These are phyloP conservation scores for Glaucomys volans DNA, from an alignment of 2,113 vertebrate species.

Conservation along the genomic window DNA sequence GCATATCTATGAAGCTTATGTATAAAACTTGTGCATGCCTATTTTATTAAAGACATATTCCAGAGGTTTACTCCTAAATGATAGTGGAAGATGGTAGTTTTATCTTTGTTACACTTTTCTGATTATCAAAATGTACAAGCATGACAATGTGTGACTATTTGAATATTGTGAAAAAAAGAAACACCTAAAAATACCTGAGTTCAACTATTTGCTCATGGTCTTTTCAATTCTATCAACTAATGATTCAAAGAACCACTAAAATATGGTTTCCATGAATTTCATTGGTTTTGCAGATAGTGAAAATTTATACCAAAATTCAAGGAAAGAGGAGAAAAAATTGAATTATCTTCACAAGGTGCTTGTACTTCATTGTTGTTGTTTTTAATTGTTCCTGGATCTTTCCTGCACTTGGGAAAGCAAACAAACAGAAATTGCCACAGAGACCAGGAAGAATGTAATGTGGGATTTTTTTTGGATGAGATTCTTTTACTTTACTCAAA, in stretches of 20 bases:
- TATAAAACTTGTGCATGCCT: neutral
- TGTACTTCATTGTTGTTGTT: neutral
- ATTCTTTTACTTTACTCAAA: neutral
- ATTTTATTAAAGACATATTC: neutral
- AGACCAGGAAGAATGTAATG: neutral
- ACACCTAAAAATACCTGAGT: neutral
- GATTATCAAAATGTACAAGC: neutral
- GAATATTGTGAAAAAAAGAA: neutral
- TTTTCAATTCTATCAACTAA: neutral
- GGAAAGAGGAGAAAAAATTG: neutral
- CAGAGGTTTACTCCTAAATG: neutral
- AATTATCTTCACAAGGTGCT: neutral
- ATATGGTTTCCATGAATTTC: neutral
- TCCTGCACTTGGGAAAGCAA: neutral
- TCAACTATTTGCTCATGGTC: neutral
- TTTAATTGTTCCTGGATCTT: constrained; percentile 13
- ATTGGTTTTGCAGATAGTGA: neutral
- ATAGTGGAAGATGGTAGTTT: neutral
- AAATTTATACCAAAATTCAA: neutral
- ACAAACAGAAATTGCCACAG: neutral
- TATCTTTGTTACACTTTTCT: neutral
- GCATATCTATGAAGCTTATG: neutral
- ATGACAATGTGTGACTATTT: neutral
- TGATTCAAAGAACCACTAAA: neutral
- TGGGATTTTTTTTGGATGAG: neutral